Conservation (phyloP, 2,113 vertebrate genomes). For the Cygnus atratus region DNA sequence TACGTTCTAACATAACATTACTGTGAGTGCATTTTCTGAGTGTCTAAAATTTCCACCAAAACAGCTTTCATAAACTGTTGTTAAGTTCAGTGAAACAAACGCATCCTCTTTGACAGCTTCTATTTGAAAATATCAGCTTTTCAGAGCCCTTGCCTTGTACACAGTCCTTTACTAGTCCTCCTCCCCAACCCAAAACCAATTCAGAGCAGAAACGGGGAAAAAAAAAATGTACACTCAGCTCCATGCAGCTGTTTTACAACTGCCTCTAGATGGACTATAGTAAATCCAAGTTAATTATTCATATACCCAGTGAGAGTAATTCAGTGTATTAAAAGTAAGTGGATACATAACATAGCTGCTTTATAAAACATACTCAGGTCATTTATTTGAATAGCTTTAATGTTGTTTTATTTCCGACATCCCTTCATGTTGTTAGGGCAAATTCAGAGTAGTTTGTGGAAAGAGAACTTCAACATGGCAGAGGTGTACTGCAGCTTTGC, state of each 20-base stretch:
- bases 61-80: neutral
- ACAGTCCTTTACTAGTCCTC: neutral
- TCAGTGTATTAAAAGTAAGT: neutral
- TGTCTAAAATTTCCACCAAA: neutral
- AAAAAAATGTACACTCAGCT: neutral
- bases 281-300: neutral
- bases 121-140: neutral
- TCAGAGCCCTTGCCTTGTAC: neutral
- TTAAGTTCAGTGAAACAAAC: neutral
- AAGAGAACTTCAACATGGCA: neutral
- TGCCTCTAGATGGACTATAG: neutral
- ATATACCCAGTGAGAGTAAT: neutral
- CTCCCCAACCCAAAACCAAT: neutral
- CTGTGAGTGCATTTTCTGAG: neutral
- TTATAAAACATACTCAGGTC: neutral
- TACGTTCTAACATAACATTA: neutral
- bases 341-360: neutral
- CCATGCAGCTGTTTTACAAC: neutral
- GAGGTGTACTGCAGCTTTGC: neutral
- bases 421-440: neutral
- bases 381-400: neutral
- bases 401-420: neutral
- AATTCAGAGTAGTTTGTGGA: neutral
- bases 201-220: neutral
- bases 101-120: neutral